Evolutionary conservation across 2,888 invertebrate genomes (phyloP).

Genomic region (Pheosia gnoma): DNA sequence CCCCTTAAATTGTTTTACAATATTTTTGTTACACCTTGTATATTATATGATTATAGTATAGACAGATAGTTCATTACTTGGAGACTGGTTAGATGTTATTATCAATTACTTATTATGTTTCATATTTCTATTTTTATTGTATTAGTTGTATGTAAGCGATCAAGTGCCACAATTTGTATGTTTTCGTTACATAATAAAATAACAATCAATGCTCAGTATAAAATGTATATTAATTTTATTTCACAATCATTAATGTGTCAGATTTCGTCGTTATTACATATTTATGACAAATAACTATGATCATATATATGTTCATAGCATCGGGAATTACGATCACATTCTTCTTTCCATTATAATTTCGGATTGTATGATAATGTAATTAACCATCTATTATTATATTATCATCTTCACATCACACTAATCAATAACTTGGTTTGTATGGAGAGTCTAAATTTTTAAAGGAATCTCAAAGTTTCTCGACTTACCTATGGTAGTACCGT

Average conservation of each 20-base stretch:
- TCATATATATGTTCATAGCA: too few species aligned
- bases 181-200: neutral
- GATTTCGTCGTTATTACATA: neutral
- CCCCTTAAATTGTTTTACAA: too few species aligned
- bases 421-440: too few species aligned
- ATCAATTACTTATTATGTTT: neutral
- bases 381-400: too few species aligned
- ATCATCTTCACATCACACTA: too few species aligned
- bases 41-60: neutral
- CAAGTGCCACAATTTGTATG: neutral
- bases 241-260: neutral
- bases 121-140: neutral
- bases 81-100: constrained; percentile 5
- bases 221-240: neutral
- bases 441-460: too few species aligned
- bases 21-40: neutral
- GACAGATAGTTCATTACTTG: neutral
- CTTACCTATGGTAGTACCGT: too few species aligned
- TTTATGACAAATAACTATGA: too few species aligned
- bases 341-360: too few species aligned
- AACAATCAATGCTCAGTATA: neutral
- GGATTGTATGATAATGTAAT: too few species aligned
- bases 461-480: too few species aligned
- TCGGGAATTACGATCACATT: too few species aligned
- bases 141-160: neutral